Evolutionary conservation across 2,888 invertebrate genomes (phyloP).

Genomic region (Chloroclystis v-ata): DNA sequence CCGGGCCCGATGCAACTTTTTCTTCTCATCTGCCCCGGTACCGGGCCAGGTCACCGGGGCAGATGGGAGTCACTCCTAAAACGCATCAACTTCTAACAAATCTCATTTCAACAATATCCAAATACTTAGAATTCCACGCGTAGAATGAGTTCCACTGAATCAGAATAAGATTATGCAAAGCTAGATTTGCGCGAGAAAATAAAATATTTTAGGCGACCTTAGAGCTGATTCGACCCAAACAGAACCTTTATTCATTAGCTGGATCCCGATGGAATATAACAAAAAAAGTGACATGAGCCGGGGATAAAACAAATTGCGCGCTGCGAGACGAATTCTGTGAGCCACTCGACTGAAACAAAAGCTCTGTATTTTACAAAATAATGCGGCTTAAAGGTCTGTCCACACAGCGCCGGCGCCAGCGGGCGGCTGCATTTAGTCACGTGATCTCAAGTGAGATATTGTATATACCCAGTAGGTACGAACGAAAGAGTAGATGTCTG

Average conservation of each 20-base stretch:
- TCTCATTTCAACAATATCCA: background rate
- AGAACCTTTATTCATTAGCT: conserved; percentile 13
- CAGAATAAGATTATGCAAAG: conserved; percentile 10
- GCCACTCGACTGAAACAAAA: background rate
- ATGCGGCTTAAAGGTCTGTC: background rate
- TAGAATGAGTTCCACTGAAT: conserved; percentile 1
- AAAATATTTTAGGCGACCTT: conserved; percentile 1
- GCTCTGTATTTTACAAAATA: too few relatives aligned
- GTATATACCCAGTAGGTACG: too few relatives aligned
- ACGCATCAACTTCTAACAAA: too few relatives aligned
- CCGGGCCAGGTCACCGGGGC: too few relatives aligned
- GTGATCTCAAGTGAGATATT: too few relatives aligned
- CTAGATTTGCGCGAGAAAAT: conserved; percentile 1
- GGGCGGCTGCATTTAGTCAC: too few relatives aligned
- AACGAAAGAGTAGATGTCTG: too few relatives aligned
- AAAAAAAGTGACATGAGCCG: conserved; percentile 6
- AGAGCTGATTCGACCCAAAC: conserved; percentile 1
- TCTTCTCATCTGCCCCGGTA: too few relatives aligned
- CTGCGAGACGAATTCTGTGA: conserved; percentile 4
- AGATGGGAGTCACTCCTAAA: too few relatives aligned
- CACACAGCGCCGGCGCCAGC: too few relatives aligned
- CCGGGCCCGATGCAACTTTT: too few relatives aligned
- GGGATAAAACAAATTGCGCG: conserved; percentile 10
- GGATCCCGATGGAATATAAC: conserved; percentile 2
- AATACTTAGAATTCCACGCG: background rate